Percentiles rank a stretch among this genome's conserved stretches.
Conservation (phyloP, 2,888 invertebrate genomes). For the Caenorhabditis angaria region DNA sequence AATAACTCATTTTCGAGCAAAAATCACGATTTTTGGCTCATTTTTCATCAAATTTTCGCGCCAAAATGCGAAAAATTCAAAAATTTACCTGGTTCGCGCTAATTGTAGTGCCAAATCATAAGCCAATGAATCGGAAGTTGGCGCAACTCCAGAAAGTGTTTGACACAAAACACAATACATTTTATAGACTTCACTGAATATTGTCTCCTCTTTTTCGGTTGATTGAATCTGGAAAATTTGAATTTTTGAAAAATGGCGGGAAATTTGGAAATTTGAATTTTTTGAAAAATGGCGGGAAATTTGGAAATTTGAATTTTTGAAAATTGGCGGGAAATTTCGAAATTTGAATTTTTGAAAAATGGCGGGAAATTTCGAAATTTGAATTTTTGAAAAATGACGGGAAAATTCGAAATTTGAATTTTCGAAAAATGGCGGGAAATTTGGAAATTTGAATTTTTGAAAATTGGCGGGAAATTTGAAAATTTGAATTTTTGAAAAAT, state of each 20-base stretch:
- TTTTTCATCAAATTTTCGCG: slow-evolving; percentile 5
- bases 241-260: neutral
- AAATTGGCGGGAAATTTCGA: neutral
- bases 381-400: too few relatives aligned
- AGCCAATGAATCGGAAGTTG: slow-evolving; percentile 20
- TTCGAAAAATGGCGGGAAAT: too few relatives aligned
- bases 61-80: too few relatives aligned
- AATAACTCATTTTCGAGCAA: neutral
- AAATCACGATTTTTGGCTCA: neutral
- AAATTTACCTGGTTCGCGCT: slow-evolving; percentile 16
- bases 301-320: too few relatives aligned
- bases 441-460: too few relatives aligned
- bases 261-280: too few relatives aligned
- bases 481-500: neutral
- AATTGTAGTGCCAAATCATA: slow-evolving; percentile 29
- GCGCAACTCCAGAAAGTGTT: slow-evolving; percentile 23
- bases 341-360: slow-evolving; percentile 73
- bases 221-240: slow-evolving; percentile 72
- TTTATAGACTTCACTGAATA: slow-evolving; percentile 36
- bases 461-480: too few relatives aligned
- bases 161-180: slow-evolving; percentile 42
- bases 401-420: too few relatives aligned
- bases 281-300: too few relatives aligned
- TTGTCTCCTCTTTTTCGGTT: slow-evolving; percentile 84
- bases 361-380: too few relatives aligned